Conservation (phyloP, 2,113 vertebrate genomes). For the Empidonax alnorum region DNA sequence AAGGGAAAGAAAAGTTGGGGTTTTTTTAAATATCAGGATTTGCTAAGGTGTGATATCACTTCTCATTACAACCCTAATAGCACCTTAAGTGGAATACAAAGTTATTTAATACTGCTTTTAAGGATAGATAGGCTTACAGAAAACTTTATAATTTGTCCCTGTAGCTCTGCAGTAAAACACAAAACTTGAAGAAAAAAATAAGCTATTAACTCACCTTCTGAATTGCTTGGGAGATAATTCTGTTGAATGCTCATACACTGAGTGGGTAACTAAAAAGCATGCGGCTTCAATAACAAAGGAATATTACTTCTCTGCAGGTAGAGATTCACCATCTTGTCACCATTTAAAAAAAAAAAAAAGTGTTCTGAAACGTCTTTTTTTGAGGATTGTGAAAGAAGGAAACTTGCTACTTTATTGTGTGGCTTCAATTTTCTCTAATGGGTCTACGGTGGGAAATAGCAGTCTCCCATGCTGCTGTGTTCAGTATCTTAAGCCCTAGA, state of each 20-base stretch:
- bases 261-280: neutral
- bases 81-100: neutral
- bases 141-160: neutral
- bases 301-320: neutral
- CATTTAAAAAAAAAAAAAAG: no score
- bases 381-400: neutral
- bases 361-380: neutral
- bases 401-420: neutral
- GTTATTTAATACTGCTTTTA: neutral
- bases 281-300: neutral
- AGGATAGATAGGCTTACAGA: neutral
- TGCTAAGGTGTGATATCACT: neutral
- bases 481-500: neutral
- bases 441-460: neutral
- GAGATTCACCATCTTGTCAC: neutral
- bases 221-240: neutral
- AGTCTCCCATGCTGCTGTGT: rapidly evolving
- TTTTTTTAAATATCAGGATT: neutral
- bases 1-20: neutral
- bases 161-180: neutral
- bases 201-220: neutral
- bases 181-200: neutral
- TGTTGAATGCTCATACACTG: neutral
- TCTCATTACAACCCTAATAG: neutral
- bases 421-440: neutral